phyloP scores from a whole-genome alignment of 2,888 invertebrate species.

The Allacma fusca region DNA sequence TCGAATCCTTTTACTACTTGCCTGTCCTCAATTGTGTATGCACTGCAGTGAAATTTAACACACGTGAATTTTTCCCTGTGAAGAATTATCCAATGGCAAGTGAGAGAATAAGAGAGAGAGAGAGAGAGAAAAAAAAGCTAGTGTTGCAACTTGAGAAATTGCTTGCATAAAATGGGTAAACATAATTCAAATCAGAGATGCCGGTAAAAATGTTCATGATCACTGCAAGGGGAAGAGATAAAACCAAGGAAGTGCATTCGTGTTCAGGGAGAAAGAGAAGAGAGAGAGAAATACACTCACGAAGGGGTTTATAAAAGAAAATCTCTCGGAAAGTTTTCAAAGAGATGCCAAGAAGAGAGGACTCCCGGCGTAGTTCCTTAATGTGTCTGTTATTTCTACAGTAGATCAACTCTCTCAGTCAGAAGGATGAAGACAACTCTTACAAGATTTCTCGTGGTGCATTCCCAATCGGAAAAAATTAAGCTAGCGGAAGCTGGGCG shows the following conservation, averaged over 20 bases:
- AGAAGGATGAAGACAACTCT: neutral
- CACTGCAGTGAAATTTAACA: neutral
- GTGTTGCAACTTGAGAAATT: conserved; percentile 11
- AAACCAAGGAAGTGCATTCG: conserved; percentile 3
- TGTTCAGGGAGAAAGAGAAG: neutral
- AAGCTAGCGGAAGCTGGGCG: no score
- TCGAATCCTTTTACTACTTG: neutral
- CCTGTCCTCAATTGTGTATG: neutral
- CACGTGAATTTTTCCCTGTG: neutral
- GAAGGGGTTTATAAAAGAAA: neutral
- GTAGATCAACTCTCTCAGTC: conserved; percentile 8
- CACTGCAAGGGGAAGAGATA: neutral
- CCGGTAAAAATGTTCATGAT: neutral
- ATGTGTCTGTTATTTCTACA: conserved; percentile 2
- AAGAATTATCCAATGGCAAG: neutral
- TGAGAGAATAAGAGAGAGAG: neutral
- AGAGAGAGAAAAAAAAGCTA: neutral
- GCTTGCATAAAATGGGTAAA: conserved; percentile 7
- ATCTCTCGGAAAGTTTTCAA: conserved; percentile 8
- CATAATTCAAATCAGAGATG: neutral
- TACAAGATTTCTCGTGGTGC: neutral
- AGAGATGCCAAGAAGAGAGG: neutral
- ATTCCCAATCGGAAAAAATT: no score
- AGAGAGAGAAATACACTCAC: neutral
- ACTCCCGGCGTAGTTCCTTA: conserved; percentile 16